Base-by-base conservation (phyloP, 2,888 invertebrate species). In the Malachius bipustulatus region DNA sequence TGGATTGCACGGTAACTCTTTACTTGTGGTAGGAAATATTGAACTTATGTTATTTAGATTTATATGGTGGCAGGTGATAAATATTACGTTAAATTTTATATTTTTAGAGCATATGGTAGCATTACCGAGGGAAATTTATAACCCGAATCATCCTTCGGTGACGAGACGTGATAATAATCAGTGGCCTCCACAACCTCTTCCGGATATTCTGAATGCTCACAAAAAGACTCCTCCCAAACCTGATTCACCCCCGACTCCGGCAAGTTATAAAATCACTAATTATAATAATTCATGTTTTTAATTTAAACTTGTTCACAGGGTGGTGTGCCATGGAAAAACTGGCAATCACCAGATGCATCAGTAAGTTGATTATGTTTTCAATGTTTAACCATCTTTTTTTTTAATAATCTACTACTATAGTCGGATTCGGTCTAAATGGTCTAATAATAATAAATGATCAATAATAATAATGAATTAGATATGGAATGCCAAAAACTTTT, bases 171-270 rank as follows among this genome's bases (percentile, higher is more conserved):
- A 30, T 26, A 33, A 28, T 35, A 27, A 14, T 14, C 46, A 42
- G 26, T 51, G 50, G 52, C 54, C 48, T 24, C 51, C 51, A 31
- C 49, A 51, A 2, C 51, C 52, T 3, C 35, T 44, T 8, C 44
- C 42, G 19, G 43, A 48, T n/a, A 34, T 39, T 12, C 19, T 41
- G 13, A 36, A 40, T 8, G 14, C 38, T 9, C 47, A 41, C 29
- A 49, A 45, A 32, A 38, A 45, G 11, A 47, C 60, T 1, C 63
- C 66, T 9, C 63, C 65, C 2, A 67, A 67, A 45, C 63, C 65
- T 2, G 64, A 66, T 47, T 63, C 65, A n/a, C 63, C 66, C 13
- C 63, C 63, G 10, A 51, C 54, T 19, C 59, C 63, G n/a, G n/a
- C n/a, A n/a, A n/a, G n/a, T n/a, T n/a, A n/a, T n/a, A n/a, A n/a